Evolutionary conservation across 2,113 vertebrate genomes (phyloP), one percentile per base, ranked within the genome.

Genomic region (Rousettus leschenaultii): DNA sequence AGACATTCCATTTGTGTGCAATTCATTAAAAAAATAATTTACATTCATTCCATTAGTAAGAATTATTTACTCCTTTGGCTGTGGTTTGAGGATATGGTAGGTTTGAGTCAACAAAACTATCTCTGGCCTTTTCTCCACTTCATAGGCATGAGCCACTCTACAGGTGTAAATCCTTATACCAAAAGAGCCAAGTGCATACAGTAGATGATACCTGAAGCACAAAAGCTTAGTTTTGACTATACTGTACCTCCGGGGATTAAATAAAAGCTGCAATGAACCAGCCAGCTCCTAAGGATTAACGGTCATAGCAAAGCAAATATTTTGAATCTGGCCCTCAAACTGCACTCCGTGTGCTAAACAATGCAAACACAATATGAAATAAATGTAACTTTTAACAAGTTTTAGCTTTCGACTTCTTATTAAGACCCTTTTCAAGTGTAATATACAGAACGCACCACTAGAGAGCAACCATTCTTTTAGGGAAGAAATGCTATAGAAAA

Each of bases 401-500:
- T 74, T 68, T 43, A 85, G 82, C 30, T 71, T 65, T 13, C 38
- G 65, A 61, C 65, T 40, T 45, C 65, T 40, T 45, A 4, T 66
- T 51, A 68, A 75, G 38, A 35, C 21, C 7, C 38, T 10, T 68
- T 82, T 26, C 24, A 57, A 48, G 2, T 86, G 94, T 68, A 90
- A 78, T 95, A 77, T 79, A 78, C 21, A 55, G 40, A 75, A 48
- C 1, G 9, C 21, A 70, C 92, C 97, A 75, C 96, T 71, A 97
- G 97, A 90, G 89, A 85, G 92, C 92, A 94, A 5, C 55, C 51
- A 16, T 48, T 70, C 87, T 85, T 92, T 78, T 30, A 86, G n/a
- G 7, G 51, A 89, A 80, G 87, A 93, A 61, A 48, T 11, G 10
- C 74, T 75, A 24, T 61, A 30, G 10, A 28, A 68, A 83, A 40